Evolutionary conservation across 2,797 vertebrate species (phyloP), one percentile per base, ranked within the genome.

Genomic region (Acipenser ruthenus): DNA sequence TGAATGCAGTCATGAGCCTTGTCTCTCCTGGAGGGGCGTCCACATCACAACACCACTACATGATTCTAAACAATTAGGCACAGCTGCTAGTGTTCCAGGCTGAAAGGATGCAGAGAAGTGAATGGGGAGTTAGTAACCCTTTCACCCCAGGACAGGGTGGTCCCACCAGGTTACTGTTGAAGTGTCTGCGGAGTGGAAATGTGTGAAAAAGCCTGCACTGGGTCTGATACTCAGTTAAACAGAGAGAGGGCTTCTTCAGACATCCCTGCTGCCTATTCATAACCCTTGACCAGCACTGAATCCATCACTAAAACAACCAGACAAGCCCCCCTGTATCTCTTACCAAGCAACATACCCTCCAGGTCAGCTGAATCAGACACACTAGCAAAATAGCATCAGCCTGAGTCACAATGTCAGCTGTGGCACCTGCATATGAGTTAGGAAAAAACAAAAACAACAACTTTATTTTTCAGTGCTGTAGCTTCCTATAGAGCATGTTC

Each of bases 1-100:
- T 13, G 58, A 37, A 8, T 23, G 49, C 9, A 50, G 7, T 48
- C 62, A 51, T 58, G 59, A 60, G 10, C 50, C 13, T 65, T 58
- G 18, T 49, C 52, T 66, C 59, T 67, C 11, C 49, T 7, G 23
- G 61, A 53, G 67, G 67, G 37, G 65, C 7, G 56, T 51, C 70
- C 71, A 65, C 74, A 69, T 73, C 69, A 69, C 68, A 67, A 68
- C 64, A 65, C 65, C 15, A 66, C 68, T 37, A 58, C 73, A 76
- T 61, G 62, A 71, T 82, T 84, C 72, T 78, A 79, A 77, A 77
- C 78, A 78, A 78, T 85, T 83, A 78, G 63, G 7, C 72, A 68
- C 69, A 67, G 73, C 60, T 74, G 72, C 73, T 75, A 72, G 75
- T 52, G 11, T 68, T 49, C 70, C 23, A 50, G 53, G 64, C 65